These are phyloP conservation scores for Enteromius anoplus DNA, from an alignment of 2,797 vertebrate genomes.

Conservation along the genomic window DNA sequence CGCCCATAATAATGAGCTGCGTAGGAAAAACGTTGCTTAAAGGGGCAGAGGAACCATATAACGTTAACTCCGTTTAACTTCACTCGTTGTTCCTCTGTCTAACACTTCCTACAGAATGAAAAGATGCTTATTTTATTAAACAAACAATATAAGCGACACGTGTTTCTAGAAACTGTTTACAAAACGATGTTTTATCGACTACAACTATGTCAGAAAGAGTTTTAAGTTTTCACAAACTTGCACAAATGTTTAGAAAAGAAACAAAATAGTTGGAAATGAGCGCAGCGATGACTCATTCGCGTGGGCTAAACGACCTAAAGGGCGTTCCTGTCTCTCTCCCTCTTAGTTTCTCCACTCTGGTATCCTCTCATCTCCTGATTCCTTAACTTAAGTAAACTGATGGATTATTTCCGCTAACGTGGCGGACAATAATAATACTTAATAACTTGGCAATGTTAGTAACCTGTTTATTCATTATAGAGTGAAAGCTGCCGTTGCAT, in stretches of 20 bases:
- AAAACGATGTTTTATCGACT: neutral
- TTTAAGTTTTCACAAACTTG: neutral
- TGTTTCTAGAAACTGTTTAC: neutral
- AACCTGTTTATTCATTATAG: neutral
- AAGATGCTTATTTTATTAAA: neutral
- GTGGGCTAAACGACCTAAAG: neutral
- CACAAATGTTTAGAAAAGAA: neutral
- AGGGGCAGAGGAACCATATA: neutral
- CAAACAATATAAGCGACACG: neutral
- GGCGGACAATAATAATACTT: neutral
- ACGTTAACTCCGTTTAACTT: neutral
- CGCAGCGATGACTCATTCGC: neutral
- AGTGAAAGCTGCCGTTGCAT: neutral
- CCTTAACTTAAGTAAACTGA: slow-evolving; percentile 3
- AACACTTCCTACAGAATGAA: neutral
- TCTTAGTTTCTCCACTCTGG: neutral
- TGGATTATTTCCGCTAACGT: neutral
- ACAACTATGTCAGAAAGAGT: neutral
- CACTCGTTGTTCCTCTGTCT: neutral
- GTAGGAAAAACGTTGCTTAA: neutral
- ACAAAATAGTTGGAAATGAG: slow-evolving; percentile 1
- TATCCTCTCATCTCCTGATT: neutral
- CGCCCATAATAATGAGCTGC: slow-evolving; percentile 8
- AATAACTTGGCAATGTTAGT: neutral
- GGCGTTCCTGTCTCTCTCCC: slow-evolving; percentile 4